phyloP scores from a whole-genome alignment of 2,797 vertebrate species.

The Poeciliopsis paucimaculata region DNA sequence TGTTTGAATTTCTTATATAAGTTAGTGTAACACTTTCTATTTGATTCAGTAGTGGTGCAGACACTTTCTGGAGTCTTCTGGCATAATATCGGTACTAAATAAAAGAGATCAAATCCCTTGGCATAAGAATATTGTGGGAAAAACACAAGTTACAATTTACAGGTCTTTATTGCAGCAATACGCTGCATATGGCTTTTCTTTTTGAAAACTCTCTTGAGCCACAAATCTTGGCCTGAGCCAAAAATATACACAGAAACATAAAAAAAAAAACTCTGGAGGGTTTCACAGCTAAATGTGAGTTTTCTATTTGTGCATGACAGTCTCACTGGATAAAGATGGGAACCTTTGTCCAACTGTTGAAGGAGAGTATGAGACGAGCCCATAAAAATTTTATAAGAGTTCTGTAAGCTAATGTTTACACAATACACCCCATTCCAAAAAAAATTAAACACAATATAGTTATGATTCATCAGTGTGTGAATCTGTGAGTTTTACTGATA shows the following conservation, averaged over 20 bases:
- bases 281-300: constrained; percentile 9
- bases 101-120: neutral
- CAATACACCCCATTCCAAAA: neutral
- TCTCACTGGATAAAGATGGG: neutral
- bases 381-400: neutral
- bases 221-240: neutral
- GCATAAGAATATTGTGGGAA: constrained; percentile 7
- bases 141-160: neutral
- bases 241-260: constrained; percentile 3
- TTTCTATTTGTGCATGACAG: neutral
- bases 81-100: neutral
- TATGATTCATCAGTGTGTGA: neutral
- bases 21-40: neutral
- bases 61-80: constrained; percentile 3
- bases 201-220: neutral
- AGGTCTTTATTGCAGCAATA: neutral
- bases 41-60: neutral
- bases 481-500: constrained; percentile 1
- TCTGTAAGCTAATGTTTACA: neutral
- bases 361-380: neutral
- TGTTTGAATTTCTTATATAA: neutral
- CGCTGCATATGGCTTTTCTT: neutral
- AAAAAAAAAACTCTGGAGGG: constrained; percentile 2
- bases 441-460: constrained; percentile 1
- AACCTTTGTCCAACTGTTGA: neutral